Percentiles rank a stretch among this genome's conserved stretches.
phyloP scores from a whole-genome alignment of 2,888 invertebrate genomes.

The Sphecodes monilicornis region DNA sequence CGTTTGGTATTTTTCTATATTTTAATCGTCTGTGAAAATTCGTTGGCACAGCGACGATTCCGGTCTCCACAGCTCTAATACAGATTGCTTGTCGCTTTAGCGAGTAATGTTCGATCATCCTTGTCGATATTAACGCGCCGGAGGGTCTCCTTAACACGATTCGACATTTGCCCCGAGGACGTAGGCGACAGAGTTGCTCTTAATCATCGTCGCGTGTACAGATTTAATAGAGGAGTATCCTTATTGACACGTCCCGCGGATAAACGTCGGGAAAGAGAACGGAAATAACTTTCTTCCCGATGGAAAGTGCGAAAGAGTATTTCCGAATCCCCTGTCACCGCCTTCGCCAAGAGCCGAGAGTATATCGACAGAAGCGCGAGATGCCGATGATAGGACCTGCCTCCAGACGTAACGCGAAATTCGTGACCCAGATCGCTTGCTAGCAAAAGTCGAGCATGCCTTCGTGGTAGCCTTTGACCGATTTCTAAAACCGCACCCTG shows the following conservation, averaged over 20 bases:
- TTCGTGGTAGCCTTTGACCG: no score
- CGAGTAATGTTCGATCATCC: conserved; percentile 4
- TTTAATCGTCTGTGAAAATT: background rate
- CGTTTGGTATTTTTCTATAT: no score
- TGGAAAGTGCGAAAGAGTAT: conserved; percentile 32
- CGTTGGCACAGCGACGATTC: background rate
- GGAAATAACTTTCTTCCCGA: conserved; percentile 26
- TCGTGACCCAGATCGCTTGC: conserved; percentile 65
- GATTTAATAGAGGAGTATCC: conserved; percentile 43
- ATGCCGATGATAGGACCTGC: conserved; percentile 48
- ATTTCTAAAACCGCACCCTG: background rate
- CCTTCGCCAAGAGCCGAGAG: conserved; percentile 42
- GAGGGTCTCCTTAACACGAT: background rate
- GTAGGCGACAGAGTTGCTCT: conserved; percentile 15
- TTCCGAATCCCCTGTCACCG: conserved; percentile 51
- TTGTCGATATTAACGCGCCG: conserved; percentile 1
- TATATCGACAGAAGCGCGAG: conserved; percentile 52
- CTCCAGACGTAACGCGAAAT: conserved; percentile 55
- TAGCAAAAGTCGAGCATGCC: conserved; percentile 41
- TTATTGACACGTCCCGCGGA: conserved; percentile 45
- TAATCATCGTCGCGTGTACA: conserved; percentile 34
- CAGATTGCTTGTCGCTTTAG: background rate
- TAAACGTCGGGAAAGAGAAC: conserved; percentile 42
- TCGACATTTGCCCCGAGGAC: background rate
- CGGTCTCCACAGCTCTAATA: background rate